These are phyloP conservation scores for Rhynchotus rufescens DNA, from an alignment of 2,797 vertebrate genomes.

Conservation along the genomic window DNA sequence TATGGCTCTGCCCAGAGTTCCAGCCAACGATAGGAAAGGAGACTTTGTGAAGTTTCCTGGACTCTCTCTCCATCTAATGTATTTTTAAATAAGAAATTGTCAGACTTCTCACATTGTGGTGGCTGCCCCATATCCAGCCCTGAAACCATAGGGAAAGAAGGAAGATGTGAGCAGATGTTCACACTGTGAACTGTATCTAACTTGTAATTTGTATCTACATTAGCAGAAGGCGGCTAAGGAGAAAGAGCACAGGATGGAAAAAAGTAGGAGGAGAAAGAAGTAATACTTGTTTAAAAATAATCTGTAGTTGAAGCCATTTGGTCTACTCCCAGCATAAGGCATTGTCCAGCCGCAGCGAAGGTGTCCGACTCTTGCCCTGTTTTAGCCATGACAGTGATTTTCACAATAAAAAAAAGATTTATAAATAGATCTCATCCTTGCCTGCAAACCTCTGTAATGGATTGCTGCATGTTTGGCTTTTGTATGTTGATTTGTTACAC, in stretches of 20 bases:
- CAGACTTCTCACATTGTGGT: background rate
- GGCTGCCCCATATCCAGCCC: background rate
- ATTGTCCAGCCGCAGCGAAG: background rate
- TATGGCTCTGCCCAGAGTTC: background rate
- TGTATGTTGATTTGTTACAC: background rate
- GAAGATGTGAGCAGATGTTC: background rate
- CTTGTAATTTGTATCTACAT: background rate
- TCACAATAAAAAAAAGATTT: constrained; percentile 16
- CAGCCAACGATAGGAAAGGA: background rate
- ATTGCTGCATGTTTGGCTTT: constrained; percentile 24
- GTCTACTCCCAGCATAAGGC: background rate
- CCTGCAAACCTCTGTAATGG: background rate
- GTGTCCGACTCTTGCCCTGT: background rate
- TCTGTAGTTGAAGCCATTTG: background rate
- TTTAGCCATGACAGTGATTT: constrained; percentile 8
- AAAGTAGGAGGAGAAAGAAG: background rate
- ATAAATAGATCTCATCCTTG: constrained; percentile 3
- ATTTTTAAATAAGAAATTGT: background rate
- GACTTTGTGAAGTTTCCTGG: background rate
- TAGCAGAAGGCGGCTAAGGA: background rate
- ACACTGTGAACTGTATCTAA: background rate
- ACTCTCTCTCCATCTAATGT: background rate
- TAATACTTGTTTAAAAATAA: background rate
- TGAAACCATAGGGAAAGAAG: background rate
- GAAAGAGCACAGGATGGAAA: background rate